These are phyloP conservation scores for Tipula unca DNA, from an alignment of 2,888 invertebrate genomes.

Conservation along the genomic window DNA sequence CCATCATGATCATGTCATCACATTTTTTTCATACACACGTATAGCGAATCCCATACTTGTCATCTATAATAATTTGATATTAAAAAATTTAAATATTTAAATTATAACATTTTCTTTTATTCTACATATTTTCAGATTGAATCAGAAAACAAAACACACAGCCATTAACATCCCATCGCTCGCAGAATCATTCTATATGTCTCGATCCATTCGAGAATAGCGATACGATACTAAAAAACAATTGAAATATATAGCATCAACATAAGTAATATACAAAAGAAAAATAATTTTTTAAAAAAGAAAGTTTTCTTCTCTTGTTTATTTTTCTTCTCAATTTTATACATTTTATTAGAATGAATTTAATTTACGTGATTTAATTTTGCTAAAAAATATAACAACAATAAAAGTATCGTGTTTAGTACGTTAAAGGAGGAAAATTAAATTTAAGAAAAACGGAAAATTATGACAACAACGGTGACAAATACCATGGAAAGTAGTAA, in stretches of 20 bases:
- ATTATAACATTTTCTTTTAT: not conserved
- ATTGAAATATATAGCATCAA: not conserved
- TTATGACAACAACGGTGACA: slow-evolving; percentile 38
- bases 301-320: not conserved
- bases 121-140: not conserved
- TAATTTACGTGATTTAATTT: not conserved
- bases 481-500: slow-evolving; percentile 37
- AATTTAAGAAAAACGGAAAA: not conserved
- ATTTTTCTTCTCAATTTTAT: not conserved
- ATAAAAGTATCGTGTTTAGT: not conserved
- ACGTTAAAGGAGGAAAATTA: not conserved
- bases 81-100: not conserved
- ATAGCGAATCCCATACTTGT: not conserved
- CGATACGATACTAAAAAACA: not conserved
- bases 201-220: not conserved
- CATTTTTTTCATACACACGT: not conserved
- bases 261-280: not conserved
- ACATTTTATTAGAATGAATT: not conserved
- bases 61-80: not conserved
- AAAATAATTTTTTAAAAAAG: not conserved
- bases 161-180: not conserved
- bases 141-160: not conserved
- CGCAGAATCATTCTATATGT: not conserved
- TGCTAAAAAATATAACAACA: not conserved
- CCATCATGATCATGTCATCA: not conserved